These are phyloP conservation scores for Catharus fuscescens DNA, from an alignment of 2,113 vertebrate species.

Conservation along the genomic window DNA sequence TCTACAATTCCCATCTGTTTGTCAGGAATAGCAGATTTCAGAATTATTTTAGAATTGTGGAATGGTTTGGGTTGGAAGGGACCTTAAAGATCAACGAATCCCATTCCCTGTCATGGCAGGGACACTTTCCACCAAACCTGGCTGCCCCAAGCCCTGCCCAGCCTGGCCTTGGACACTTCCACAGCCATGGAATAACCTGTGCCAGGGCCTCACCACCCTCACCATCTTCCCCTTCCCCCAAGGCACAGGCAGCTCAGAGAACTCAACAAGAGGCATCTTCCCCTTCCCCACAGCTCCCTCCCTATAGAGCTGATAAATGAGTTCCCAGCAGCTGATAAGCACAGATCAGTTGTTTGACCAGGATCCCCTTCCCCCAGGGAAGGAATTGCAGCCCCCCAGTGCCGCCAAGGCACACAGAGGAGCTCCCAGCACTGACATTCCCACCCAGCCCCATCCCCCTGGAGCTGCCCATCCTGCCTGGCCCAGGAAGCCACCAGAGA, in stretches of 20 bases:
- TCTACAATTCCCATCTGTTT: not conserved
- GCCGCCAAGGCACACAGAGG: not conserved
- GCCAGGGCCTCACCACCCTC: not conserved
- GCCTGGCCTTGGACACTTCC: not conserved
- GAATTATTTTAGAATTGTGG: not conserved
- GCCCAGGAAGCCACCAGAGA: not conserved
- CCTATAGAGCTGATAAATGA: not conserved
- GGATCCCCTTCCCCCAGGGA: too few relatives aligned
- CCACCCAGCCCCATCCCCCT: not conserved
- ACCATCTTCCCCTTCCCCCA: too few relatives aligned
- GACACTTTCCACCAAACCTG: not conserved
- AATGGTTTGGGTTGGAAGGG: not conserved
- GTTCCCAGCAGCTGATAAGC: not conserved
- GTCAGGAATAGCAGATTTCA: not conserved
- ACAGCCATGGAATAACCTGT: not conserved
- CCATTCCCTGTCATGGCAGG: not conserved
- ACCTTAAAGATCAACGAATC: not conserved
- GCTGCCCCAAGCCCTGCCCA: accelerated
- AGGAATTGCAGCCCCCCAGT: accelerated
- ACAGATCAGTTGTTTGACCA: not conserved
- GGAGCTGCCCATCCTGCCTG: not conserved
- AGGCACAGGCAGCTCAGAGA: not conserved
- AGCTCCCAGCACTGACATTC: not conserved
- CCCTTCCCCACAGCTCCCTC: not conserved
- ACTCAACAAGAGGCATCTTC: accelerated